Conservation (phyloP, 2,113 vertebrate genomes). For the Eurypyga helias region DNA sequence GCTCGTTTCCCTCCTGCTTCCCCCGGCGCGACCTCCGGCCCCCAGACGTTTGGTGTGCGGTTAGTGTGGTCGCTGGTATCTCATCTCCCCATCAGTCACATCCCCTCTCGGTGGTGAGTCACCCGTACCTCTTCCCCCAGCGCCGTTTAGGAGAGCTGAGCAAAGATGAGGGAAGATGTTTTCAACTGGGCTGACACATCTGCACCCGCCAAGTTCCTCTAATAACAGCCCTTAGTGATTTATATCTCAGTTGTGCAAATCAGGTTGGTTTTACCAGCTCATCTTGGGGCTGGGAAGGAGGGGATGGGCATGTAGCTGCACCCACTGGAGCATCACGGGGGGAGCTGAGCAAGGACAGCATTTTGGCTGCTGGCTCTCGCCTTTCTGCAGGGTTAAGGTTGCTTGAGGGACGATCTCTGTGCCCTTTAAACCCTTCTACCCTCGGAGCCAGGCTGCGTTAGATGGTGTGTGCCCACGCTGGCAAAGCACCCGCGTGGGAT, state of each 20-base stretch:
- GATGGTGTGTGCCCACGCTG: slow-evolving; percentile 78
- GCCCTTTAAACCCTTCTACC: slow-evolving; percentile 49
- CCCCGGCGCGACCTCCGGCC: background rate
- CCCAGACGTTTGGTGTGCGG: slow-evolving; percentile 44
- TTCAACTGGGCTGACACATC: background rate
- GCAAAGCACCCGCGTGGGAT: slow-evolving; percentile 23
- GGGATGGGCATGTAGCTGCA: accelerated
- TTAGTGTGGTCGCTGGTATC: slow-evolving; percentile 40
- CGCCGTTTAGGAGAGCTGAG: background rate
- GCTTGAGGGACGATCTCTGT: background rate
- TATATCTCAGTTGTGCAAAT: background rate
- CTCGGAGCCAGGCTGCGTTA: slow-evolving; percentile 84
- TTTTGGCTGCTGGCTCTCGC: background rate
- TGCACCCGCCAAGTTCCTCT: slow-evolving; percentile 30
- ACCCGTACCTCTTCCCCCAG: background rate
- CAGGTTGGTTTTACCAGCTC: background rate
- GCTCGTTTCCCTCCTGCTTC: background rate
- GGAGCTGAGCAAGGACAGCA: accelerated
- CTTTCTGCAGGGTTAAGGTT: background rate
- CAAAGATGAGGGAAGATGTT: background rate
- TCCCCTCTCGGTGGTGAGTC: slow-evolving; percentile 45
- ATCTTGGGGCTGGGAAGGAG: background rate
- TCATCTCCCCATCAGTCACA: slow-evolving; percentile 39
- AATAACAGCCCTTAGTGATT: slow-evolving; percentile 4
- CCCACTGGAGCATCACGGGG: background rate